phyloP scores from a whole-genome alignment of 2,888 invertebrate genomes.

The Drosophila nr. perissopoda region DNA sequence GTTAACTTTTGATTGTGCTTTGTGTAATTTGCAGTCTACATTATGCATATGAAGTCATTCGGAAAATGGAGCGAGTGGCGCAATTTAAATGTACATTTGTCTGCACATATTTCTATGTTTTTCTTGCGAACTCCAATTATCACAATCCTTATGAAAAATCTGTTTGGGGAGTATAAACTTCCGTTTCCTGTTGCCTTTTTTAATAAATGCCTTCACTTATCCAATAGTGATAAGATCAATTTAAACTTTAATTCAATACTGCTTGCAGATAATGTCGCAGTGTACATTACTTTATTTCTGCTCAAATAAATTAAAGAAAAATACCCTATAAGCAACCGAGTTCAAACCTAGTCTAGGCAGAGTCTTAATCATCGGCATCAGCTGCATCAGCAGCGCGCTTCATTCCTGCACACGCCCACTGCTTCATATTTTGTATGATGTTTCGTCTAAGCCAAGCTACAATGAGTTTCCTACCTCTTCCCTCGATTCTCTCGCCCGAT shows the following conservation, averaged over 20 bases:
- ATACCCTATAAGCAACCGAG: constrained; percentile 34
- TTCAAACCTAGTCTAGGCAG: constrained; percentile 20
- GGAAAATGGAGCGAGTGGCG: constrained; percentile 1
- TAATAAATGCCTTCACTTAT: not conserved
- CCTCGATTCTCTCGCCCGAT: constrained; percentile 19
- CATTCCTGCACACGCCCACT: constrained; percentile 72
- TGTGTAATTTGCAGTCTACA: constrained; percentile 34
- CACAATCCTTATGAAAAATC: not conserved
- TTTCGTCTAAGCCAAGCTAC: constrained; percentile 60
- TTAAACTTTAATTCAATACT: constrained; percentile 49
- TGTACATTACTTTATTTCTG: constrained; percentile 47
- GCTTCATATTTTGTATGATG: constrained; percentile 57
- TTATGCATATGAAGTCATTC: constrained; percentile 33
- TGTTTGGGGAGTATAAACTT: not conserved
- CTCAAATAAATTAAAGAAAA: constrained; percentile 51
- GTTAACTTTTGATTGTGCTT: constrained; percentile 34
- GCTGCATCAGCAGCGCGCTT: constrained; percentile 17
- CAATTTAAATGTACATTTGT: not conserved
- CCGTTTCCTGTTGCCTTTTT: constrained; percentile 21
- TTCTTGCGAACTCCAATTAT: not conserved
- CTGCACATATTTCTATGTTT: not conserved
- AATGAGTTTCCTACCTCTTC: constrained; percentile 25
- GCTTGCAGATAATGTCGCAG: constrained; percentile 1
- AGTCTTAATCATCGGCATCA: constrained; percentile 46
- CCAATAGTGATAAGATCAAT: constrained; percentile 45